Evolutionary conservation across 2,113 vertebrate species (phyloP).

Genomic region (Brachypteracias leptosomus): DNA sequence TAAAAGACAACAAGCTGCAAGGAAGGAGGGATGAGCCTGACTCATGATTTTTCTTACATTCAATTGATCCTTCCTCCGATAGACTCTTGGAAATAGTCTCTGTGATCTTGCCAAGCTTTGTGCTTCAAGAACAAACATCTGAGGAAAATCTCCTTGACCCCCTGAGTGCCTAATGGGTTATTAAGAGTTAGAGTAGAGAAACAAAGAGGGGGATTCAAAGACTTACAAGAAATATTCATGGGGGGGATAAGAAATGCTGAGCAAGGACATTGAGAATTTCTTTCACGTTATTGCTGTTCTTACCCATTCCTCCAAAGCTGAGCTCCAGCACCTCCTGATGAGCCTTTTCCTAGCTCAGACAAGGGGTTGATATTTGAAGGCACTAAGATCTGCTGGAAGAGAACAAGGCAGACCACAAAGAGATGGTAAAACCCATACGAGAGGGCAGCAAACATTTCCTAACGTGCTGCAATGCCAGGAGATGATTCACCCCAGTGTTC

Average conservation of each 20-base stretch:
- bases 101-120: neutral
- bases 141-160: neutral
- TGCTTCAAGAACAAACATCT: neutral
- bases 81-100: neutral
- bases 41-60: neutral
- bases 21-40: neutral
- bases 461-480: conserved; percentile 31
- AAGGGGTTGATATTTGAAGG: neutral
- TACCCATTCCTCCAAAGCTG: neutral
- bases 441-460: conserved; percentile 48
- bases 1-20: neutral
- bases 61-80: neutral
- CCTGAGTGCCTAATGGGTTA: neutral
- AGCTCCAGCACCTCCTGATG: neutral
- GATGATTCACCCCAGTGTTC: conserved; percentile 63
- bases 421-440: neutral
- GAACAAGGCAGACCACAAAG: conserved; percentile 20
- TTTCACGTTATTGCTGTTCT: neutral
- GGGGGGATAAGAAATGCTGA: neutral
- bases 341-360: neutral
- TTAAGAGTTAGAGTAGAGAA: neutral
- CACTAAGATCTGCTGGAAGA: neutral
- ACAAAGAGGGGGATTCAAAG: neutral
- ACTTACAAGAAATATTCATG: neutral
- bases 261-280: neutral